Evolutionary conservation across 2,113 vertebrate species (phyloP).

Genomic region (Oncorhynchus kisutch): DNA sequence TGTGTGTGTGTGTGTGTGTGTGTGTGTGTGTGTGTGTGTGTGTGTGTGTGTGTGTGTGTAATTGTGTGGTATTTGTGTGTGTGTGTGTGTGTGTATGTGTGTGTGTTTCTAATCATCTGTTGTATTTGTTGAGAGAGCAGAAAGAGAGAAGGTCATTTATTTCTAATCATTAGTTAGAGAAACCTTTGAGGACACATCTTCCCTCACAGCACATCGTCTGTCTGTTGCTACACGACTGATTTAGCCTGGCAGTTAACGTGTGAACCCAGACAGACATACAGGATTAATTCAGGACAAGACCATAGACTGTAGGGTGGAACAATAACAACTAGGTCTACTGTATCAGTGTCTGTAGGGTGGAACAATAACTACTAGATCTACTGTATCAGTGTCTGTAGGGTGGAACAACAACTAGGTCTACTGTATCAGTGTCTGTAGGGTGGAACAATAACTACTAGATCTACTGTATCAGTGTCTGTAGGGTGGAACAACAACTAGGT

Average conservation of each 20-base stretch:
- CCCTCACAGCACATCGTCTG: constrained; percentile 16
- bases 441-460: too few species aligned
- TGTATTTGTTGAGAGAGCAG: constrained; percentile 11
- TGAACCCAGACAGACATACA: constrained; percentile 5
- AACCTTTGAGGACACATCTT: constrained; percentile 32
- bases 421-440: too few species aligned
- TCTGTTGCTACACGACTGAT: constrained; percentile 30
- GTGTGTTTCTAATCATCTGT: neutral
- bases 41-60: neutral
- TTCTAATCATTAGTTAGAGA: constrained; percentile 31
- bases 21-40: neutral
- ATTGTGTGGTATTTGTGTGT: neutral
- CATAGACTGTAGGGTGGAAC: neutral
- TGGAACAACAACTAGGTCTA: too few species aligned
- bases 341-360: too few species aligned
- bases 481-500: too few species aligned
- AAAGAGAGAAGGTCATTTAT: constrained; percentile 33
- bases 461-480: too few species aligned
- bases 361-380: too few species aligned
- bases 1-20: neutral
- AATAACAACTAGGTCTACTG: too few species aligned
- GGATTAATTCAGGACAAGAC: neutral
- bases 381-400: too few species aligned
- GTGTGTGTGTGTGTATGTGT: neutral
- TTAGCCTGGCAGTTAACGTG: constrained; percentile 41